Conservation (phyloP, 2,797 vertebrate species). For the Eidolon dupreanum region DNA sequence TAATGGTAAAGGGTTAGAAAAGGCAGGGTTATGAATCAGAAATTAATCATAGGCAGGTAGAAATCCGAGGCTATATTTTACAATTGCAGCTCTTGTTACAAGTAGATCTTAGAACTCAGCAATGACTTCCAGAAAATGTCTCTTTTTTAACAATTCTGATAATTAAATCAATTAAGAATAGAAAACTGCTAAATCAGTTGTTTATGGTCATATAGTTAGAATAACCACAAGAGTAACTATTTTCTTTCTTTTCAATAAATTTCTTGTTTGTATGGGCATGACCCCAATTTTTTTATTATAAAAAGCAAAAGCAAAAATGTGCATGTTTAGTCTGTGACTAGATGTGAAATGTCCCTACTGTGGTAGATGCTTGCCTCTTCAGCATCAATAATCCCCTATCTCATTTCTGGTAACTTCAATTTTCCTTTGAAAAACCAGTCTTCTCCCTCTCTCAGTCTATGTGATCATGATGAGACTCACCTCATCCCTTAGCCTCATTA, state of each 20-base stretch:
- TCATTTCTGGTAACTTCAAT: not conserved
- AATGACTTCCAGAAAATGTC: no score
- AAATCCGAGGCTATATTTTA: constrained; percentile 26
- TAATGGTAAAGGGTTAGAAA: constrained; percentile 18
- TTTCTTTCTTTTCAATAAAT: not conserved
- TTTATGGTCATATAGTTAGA: not conserved
- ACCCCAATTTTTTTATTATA: not conserved
- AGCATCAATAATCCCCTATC: not conserved
- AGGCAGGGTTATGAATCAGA: not conserved
- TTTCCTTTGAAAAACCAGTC: not conserved
- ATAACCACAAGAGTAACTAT: not conserved
- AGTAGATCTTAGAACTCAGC: no score
- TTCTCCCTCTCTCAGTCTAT: not conserved
- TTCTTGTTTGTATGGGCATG: not conserved
- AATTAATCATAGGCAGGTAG: not conserved
- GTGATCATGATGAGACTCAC: not conserved
- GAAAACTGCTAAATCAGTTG: not conserved
- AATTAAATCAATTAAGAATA: constrained; percentile 30
- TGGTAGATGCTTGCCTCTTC: not conserved
- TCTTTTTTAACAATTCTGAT: no score
- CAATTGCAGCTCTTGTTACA: no score
- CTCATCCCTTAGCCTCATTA: not conserved
- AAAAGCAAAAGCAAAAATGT: not conserved
- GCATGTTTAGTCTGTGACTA: not conserved
- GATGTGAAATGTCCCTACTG: not conserved